Percentiles rank a stretch among this genome's conserved stretches.
Conservation (phyloP, 2,888 invertebrate genomes). For the Pristionchus japonicus region DNA sequence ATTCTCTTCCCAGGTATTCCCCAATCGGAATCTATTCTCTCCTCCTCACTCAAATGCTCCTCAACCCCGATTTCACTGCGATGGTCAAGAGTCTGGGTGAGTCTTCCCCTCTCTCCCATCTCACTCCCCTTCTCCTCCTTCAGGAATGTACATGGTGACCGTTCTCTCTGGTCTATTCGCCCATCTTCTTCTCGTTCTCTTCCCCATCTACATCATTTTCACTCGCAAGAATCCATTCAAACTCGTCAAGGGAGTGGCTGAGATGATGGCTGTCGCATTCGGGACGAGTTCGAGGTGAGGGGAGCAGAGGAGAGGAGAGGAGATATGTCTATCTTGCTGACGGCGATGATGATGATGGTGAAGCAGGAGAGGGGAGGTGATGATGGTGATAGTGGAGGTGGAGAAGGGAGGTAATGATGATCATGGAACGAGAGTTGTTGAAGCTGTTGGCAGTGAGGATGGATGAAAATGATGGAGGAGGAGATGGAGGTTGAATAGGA, state of each 20-base stretch:
- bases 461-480: background rate
- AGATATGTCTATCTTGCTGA: too few relatives aligned
- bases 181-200: slow-evolving; percentile 32
- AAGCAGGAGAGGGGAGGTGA: too few relatives aligned
- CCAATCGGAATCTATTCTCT: slow-evolving; percentile 36
- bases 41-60: slow-evolving; percentile 12
- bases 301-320: too few relatives aligned
- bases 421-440: too few relatives aligned
- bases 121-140: background rate
- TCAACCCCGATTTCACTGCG: background rate
- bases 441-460: background rate
- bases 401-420: too few relatives aligned
- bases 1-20: background rate
- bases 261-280: slow-evolving; percentile 44
- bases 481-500: background rate
- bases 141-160: slow-evolving; percentile 36
- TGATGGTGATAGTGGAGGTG: too few relatives aligned
- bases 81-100: background rate
- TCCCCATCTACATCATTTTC: slow-evolving; percentile 13
- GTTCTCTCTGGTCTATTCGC: slow-evolving; percentile 33
- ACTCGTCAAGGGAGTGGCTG: slow-evolving; percentile 25
- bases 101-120: background rate
- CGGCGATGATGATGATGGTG: too few relatives aligned
- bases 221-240: slow-evolving; percentile 36
- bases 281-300: slow-evolving; percentile 45